A percentile compares a stretch with the other conserved stretches of the same genome.
Evolutionary conservation across 2,888 invertebrate species (phyloP).

Genomic region (Agrotis ipsilon): DNA sequence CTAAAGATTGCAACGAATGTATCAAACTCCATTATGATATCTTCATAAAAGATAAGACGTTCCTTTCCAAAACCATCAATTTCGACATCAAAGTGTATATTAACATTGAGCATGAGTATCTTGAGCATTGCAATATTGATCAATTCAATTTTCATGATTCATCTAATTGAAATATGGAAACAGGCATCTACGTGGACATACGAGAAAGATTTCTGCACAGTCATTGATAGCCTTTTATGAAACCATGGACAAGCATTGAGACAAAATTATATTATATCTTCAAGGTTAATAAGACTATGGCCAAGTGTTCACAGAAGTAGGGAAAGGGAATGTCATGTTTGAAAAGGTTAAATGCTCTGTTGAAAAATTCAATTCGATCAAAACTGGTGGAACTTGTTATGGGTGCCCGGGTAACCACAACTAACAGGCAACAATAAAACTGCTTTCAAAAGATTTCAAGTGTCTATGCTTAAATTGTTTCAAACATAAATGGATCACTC

Average conservation of each 20-base stretch:
- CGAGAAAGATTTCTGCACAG: conserved; percentile 20
- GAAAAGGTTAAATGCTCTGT: conserved; percentile 51
- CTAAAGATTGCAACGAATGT: neutral
- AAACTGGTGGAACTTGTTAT: conserved; percentile 46
- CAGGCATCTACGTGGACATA: conserved; percentile 2
- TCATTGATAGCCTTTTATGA: conserved; percentile 17
- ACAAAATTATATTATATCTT: conserved; percentile 15
- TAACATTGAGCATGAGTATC: conserved; percentile 15
- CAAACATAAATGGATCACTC: conserved; percentile 50
- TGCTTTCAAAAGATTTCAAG: conserved; percentile 55
- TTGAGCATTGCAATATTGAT: conserved; percentile 29
- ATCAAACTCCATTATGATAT: conserved; percentile 6
- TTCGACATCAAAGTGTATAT: conserved; percentile 25
- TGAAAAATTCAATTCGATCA: conserved; percentile 27
- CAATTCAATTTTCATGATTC: conserved; percentile 34
- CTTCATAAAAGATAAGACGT: conserved; percentile 7
- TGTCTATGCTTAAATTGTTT: conserved; percentile 35
- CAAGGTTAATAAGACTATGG: conserved; percentile 35
- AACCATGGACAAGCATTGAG: conserved; percentile 12
- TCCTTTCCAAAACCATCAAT: conserved; percentile 22
- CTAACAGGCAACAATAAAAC: conserved; percentile 45
- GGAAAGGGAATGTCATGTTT: conserved; percentile 47
- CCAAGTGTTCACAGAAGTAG: conserved; percentile 35
- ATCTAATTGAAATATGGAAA: conserved; percentile 32
- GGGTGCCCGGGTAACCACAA: neutral